Evolutionary conservation across 2,113 vertebrate genomes (phyloP), one percentile per base, ranked within the genome.

Genomic region (Mesembrinibis cayennensis): DNA sequence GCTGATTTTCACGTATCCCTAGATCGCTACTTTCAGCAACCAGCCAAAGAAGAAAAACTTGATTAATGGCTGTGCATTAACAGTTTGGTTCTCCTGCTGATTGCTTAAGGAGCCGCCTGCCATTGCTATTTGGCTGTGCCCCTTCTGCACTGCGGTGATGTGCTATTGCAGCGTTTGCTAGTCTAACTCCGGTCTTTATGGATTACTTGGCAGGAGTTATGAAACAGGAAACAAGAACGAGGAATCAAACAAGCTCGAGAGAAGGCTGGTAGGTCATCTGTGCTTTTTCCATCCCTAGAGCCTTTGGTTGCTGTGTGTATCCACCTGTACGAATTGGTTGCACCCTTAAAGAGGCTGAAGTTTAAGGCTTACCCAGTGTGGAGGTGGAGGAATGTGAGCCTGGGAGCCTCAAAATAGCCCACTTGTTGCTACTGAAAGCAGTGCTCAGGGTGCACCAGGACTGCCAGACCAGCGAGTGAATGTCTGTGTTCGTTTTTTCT

Each of bases 251-350:
- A 83, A 22, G 5, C 23, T 16, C 0, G 9, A 67, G 59, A 91
- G 77, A 76, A 93, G 61, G 16, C 44, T 0, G 90, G 97, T 97
- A 82, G 6, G 95, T 84, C 3, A 1, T 22, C 27, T 13, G 1
- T 14, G 23, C 16, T 79, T 67, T 66, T 19, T 29, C 23, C 23
- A 22, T 74, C 23, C 21, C 52, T 26, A 58, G 13, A 82, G 34
- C 42, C 67, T 50, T 61, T 21, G 32, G 7, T 5, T 70, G 29
- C 25, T 82, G 6, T 15, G 16, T 45, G 3, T 29, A 47, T 59
- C 26, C 7, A 7, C 11, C 11, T 58, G 32, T 22, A 16, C 0
- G 0, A 50, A 32, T 66, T 0, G 0, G 30, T 29, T 81, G 16
- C 3, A 16, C 36, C 17, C 10, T 70, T 13, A 40, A 69, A 34